phyloP scores from a whole-genome alignment of 2,888 invertebrate species.

The Atethmia centrago region DNA sequence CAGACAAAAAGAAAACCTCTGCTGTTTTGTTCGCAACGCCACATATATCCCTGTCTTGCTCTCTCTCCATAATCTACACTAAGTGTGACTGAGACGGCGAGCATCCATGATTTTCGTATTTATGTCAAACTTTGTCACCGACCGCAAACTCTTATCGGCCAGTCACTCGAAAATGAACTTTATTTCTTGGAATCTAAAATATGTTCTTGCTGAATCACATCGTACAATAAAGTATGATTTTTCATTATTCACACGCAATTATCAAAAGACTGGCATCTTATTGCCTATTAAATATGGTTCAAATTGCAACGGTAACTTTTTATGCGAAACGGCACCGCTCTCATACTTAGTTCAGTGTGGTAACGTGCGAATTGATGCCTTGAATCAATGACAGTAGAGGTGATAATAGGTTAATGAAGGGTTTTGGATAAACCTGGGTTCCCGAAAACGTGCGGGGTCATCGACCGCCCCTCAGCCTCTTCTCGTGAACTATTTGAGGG shows the following conservation, averaged over 20 bases:
- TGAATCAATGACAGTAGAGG: neutral
- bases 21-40: constrained; percentile 42
- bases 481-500: constrained; percentile 34
- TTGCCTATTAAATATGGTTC: constrained; percentile 39
- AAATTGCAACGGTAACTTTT: constrained; percentile 47
- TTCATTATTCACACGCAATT: constrained; percentile 55
- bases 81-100: constrained; percentile 31
- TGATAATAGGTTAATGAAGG: constrained; percentile 4
- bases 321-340: constrained; percentile 33
- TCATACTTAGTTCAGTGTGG: constrained; percentile 22
- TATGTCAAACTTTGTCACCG: constrained; percentile 61
- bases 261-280: constrained; percentile 44
- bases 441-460: constrained; percentile 62
- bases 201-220: constrained; percentile 3
- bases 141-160: constrained; percentile 21
- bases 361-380: constrained; percentile 26
- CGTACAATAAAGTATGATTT: constrained; percentile 48
- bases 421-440: constrained; percentile 36
- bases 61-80: neutral
- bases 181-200: neutral
- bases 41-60: constrained; percentile 33
- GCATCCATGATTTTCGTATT: constrained; percentile 48
- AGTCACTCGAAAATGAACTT: constrained; percentile 34
- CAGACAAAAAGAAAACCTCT: constrained; percentile 48
- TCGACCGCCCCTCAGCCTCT: constrained; percentile 58